Percentiles rank a stretch among this genome's conserved stretches.
phyloP scores from a whole-genome alignment of 2,888 invertebrate species.

The Ptychoptera albimana region DNA sequence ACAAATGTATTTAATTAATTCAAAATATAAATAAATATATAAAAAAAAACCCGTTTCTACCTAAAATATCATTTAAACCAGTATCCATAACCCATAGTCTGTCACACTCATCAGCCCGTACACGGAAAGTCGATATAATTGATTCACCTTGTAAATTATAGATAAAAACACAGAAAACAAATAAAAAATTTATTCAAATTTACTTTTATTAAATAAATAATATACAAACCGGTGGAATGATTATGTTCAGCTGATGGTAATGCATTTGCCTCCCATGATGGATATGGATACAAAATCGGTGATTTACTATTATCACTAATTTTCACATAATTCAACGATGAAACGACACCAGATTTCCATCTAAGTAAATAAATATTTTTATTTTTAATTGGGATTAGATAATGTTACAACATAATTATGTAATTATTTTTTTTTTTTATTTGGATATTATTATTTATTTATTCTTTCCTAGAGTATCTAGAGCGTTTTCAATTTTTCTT shows the following conservation, averaged over 20 bases:
- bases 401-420: too few species aligned
- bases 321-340: conserved; percentile 51
- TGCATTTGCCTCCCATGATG: conserved; percentile 61
- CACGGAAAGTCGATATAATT: conserved; percentile 56
- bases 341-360: conserved; percentile 54
- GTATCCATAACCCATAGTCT: conserved; percentile 72
- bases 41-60: conserved; percentile 16
- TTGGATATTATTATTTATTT: too few species aligned
- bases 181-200: too few species aligned
- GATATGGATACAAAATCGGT: conserved; percentile 57
- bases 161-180: too few species aligned
- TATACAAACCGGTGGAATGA: too few species aligned
- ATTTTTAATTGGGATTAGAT: too few species aligned
- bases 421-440: too few species aligned
- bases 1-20: too few species aligned
- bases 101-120: conserved; percentile 58
- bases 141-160: conserved; percentile 17
- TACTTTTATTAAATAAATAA: too few species aligned
- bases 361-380: conserved; percentile 16
- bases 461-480: too few species aligned
- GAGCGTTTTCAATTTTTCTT: too few species aligned
- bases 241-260: conserved; percentile 31
- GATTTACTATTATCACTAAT: conserved; percentile 38
- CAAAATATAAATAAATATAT: too few species aligned
- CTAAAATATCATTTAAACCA: conserved; percentile 58